Evolutionary conservation across 2,888 invertebrate species (phyloP), one percentile per base, ranked within the genome.

Genomic region (Portevinia maculata): DNA sequence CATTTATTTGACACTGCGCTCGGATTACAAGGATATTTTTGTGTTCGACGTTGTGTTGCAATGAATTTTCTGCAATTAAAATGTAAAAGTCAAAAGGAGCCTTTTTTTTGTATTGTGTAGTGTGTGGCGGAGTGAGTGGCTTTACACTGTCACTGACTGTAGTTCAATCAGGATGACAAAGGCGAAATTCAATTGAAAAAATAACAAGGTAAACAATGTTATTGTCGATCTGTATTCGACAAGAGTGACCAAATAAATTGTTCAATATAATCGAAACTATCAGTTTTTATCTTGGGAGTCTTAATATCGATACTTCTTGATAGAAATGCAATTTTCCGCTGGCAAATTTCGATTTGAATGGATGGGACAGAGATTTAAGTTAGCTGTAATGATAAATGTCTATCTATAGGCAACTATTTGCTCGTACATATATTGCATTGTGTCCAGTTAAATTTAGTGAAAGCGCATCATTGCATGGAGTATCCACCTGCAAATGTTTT

Each of bases 181-280:
- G 74, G 69, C 50, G 69, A 50, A 50, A 74, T 59, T 75, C 74
- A 64, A 70, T 79, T 75, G 79, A 50, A 75, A 79, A 79, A 64
- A 50, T 57, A 64, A 74, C 74, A 79, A 46, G 79, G 64, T 57
- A 37, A 74, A 32, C 28, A 30, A 9, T 11, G 34, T 65, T 44
- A 9, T 9, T 44, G 19, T 32, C 52, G 37, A 44, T 11, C 3
- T 3, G 44, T 0, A 11, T 3, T 17, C 1, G 19, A 6, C 19
- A 21, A 44, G 37, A 39, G 13, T 39, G 37, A 7, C 13, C n/a
- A 13, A 37, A 6, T 7, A 37, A 13, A 37, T 39, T 39, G 15
- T 1, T 13, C 15, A 39, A 39, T 39, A n/a, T n/a, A 15, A 39
- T 39, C 8, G 39, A 15, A 39, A 13, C 1, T 6, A 37, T 13